Evolutionary conservation across 2,113 vertebrate species (phyloP).

Genomic region (Grammomys surdaster): DNA sequence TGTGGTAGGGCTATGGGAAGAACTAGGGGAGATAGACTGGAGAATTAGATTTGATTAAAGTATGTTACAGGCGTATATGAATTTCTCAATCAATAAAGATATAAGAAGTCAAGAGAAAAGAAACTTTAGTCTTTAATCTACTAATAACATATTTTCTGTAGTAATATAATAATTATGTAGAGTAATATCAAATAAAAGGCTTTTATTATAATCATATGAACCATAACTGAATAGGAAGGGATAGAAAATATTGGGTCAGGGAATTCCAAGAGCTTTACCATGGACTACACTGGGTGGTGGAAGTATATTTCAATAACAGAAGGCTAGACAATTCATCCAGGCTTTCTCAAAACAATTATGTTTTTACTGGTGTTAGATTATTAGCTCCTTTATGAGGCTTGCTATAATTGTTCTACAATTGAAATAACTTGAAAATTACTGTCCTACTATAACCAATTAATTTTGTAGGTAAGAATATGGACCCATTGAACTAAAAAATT

Average conservation of each 20-base stretch:
- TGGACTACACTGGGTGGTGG: background rate
- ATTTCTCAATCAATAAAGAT: constrained; percentile 9
- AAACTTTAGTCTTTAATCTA: background rate
- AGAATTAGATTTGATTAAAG: background rate
- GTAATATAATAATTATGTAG: background rate
- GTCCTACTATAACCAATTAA: background rate
- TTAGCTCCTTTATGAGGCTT: background rate
- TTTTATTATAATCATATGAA: background rate
- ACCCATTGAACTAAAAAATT: background rate
- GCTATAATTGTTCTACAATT: background rate
- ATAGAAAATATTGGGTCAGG: background rate
- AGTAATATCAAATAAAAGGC: background rate
- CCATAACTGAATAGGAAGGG: background rate
- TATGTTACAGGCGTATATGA: background rate
- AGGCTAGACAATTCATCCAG: background rate
- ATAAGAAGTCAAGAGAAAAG: background rate
- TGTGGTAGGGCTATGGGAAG: background rate
- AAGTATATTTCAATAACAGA: background rate
- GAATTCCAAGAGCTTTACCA: background rate
- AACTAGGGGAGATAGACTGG: background rate
- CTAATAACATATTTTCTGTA: background rate
- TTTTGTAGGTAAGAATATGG: background rate
- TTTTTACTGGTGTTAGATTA: constrained; percentile 32
- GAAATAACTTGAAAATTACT: constrained; percentile 41
- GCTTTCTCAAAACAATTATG: background rate